Evolutionary conservation across 2,888 invertebrate genomes (phyloP).

Genomic region (Orthosia cruda): DNA sequence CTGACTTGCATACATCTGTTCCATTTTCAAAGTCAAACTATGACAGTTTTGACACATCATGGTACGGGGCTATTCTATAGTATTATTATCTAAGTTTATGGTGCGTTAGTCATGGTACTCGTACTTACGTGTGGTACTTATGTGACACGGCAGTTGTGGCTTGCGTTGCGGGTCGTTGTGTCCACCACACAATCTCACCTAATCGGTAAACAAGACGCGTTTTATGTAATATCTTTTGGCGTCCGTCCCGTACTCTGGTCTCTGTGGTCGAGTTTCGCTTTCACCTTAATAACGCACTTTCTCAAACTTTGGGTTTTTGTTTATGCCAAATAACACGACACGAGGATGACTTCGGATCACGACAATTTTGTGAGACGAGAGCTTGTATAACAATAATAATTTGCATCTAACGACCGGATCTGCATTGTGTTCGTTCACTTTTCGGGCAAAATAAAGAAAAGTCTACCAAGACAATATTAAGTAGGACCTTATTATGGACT

Average conservation of each 20-base stretch:
- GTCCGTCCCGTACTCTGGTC: slow-evolving; percentile 77
- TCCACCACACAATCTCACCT: slow-evolving; percentile 78
- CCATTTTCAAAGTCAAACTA: too few relatives aligned
- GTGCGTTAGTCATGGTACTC: not conserved
- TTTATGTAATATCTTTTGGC: slow-evolving; percentile 86
- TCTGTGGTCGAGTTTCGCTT: slow-evolving; percentile 85
- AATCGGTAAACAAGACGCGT: slow-evolving; percentile 83
- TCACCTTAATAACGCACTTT: slow-evolving; percentile 87
- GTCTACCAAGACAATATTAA: not conserved
- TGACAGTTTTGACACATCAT: too few relatives aligned
- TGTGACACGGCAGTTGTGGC: slow-evolving; percentile 54
- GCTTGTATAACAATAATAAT: slow-evolving; percentile 54
- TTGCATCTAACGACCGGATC: slow-evolving; percentile 62
- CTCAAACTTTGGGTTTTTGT: slow-evolving; percentile 81
- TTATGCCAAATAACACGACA: slow-evolving; percentile 65
- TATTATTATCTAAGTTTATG: not conserved
- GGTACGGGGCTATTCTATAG: too few relatives aligned
- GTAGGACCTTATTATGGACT: too few relatives aligned
- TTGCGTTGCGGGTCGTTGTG: slow-evolving; percentile 63
- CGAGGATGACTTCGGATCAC: slow-evolving; percentile 61
- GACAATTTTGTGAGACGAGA: slow-evolving; percentile 50
- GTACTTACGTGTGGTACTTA: not conserved
- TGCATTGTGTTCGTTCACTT: slow-evolving; percentile 55
- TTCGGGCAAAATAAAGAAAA: slow-evolving; percentile 1
- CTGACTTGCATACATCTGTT: too few relatives aligned